phyloP scores from a whole-genome alignment of 2,113 vertebrate species.

The Panthera tigris region DNA sequence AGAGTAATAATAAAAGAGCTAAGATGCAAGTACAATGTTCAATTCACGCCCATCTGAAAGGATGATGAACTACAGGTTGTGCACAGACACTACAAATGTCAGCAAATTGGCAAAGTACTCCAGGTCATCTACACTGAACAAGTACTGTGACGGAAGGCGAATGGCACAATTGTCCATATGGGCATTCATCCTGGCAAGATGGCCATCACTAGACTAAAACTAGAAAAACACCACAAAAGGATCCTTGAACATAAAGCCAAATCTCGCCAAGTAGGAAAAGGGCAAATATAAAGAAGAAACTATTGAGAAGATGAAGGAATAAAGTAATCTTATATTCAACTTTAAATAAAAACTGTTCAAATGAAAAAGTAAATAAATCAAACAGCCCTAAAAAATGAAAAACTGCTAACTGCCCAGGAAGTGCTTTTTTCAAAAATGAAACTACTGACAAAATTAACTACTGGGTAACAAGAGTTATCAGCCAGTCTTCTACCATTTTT shows the following conservation, averaged over 20 bases:
- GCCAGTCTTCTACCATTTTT: background rate
- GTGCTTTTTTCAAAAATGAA: constrained; percentile 4
- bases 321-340: background rate
- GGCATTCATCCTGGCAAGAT: background rate
- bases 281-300: background rate
- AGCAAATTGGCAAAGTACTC: background rate
- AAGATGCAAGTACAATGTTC: background rate
- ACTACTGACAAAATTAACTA: background rate
- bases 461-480: background rate
- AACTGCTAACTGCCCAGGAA: background rate
- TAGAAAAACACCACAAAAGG: background rate
- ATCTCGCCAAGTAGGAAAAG: background rate
- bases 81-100: background rate
- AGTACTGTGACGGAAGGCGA: background rate
- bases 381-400: background rate
- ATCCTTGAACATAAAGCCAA: background rate
- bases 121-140: background rate
- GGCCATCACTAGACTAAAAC: background rate
- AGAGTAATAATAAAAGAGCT: background rate
- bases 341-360: background rate
- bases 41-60: background rate
- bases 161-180: background rate
- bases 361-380: background rate
- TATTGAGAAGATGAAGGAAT: background rate
- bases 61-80: background rate